Evolutionary conservation across 2,888 invertebrate species (phyloP).

Genomic region (Acanthoscelides obtectus): DNA sequence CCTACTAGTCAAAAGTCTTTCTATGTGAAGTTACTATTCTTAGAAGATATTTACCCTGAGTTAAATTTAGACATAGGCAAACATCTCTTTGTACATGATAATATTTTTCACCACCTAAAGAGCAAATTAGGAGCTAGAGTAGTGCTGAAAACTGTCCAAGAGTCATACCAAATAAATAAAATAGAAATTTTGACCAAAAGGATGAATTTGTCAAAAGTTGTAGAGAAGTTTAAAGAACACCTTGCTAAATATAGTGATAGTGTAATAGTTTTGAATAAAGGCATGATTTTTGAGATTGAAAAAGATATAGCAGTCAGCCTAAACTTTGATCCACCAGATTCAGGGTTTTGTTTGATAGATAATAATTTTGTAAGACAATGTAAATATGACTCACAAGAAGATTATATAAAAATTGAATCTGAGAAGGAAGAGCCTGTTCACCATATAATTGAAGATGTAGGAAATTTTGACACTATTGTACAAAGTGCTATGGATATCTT

Average conservation of each 20-base stretch:
- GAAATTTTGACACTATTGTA: slow-evolving; percentile 53
- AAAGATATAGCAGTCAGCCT: slow-evolving; percentile 33
- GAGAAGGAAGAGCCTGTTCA: slow-evolving; percentile 6
- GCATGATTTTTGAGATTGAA: slow-evolving; percentile 49
- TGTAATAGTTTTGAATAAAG: slow-evolving; percentile 53
- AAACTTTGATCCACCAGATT: slow-evolving; percentile 46
- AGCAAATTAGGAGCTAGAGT: slow-evolving; percentile 56
- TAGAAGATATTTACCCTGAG: slow-evolving; percentile 34
- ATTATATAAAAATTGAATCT: slow-evolving; percentile 15
- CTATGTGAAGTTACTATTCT: slow-evolving; percentile 34
- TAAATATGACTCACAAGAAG: slow-evolving; percentile 39
- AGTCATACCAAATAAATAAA: slow-evolving; percentile 49
- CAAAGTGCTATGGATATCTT: slow-evolving; percentile 39
- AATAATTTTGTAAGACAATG: slow-evolving; percentile 53
- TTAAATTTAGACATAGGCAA: slow-evolving; percentile 12
- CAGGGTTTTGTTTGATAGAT: slow-evolving; percentile 51
- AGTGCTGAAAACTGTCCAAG: slow-evolving; percentile 45
- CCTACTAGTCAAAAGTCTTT: slow-evolving; percentile 22
- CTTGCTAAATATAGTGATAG: slow-evolving; percentile 50
- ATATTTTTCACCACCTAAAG: slow-evolving; percentile 53
- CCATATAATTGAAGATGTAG: slow-evolving; percentile 36
- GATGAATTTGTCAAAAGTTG: slow-evolving; percentile 35
- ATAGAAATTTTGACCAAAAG: slow-evolving; percentile 41
- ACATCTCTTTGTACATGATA: slow-evolving; percentile 51
- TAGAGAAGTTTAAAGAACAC: slow-evolving; percentile 52